Conservation (phyloP, 2,113 vertebrate species). For the Emydocephalus ijimae region DNA sequence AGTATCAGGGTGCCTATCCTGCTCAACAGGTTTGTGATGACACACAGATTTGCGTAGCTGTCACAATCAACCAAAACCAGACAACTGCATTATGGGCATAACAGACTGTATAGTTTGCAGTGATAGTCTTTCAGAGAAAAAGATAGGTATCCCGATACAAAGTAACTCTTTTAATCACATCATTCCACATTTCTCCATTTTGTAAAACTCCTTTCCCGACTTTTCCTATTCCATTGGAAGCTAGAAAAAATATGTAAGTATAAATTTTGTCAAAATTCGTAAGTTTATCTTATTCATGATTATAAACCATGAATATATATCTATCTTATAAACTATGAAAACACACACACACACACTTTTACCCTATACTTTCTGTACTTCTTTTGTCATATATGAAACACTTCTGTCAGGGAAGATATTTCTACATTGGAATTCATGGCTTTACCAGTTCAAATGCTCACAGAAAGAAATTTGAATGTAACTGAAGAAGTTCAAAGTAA, state of each 20-base stretch:
- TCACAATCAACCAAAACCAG: background rate
- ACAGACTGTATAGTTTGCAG: constrained; percentile 4
- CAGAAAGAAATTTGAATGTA: background rate
- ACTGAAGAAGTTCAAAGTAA: background rate
- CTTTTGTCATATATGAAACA: background rate
- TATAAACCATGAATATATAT: background rate
- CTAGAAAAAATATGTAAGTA: background rate
- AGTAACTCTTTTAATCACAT: background rate
- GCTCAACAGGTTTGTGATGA: background rate
- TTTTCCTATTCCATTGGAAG: background rate
- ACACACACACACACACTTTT: background rate
- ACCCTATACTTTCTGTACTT: background rate
- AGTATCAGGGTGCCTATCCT: background rate
- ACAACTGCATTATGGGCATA: background rate
- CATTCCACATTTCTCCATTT: background rate
- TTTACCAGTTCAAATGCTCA: background rate
- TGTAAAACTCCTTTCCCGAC: background rate
- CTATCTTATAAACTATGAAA: background rate
- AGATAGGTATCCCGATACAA: background rate
- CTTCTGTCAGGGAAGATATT: background rate
- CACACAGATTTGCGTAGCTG: background rate
- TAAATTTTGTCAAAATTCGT: background rate
- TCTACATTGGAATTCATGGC: background rate
- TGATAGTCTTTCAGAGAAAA: background rate
- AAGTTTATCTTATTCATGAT: background rate